Base-by-base conservation (phyloP, 2,113 vertebrate genomes). In the Micromys minutus region DNA sequence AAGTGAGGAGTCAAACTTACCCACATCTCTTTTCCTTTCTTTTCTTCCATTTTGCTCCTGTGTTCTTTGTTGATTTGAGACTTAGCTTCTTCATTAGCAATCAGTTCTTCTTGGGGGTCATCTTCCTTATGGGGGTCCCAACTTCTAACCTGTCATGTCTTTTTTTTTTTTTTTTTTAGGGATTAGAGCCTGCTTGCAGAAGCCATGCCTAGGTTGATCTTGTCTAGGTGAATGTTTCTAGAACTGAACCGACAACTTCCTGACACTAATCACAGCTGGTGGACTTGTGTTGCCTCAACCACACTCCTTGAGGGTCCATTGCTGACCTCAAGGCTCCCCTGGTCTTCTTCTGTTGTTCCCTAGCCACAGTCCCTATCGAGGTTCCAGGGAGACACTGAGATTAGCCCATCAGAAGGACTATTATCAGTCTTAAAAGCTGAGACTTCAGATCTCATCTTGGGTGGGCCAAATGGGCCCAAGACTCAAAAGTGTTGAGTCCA, bases 21-120 rank as follows among this genome's bases (percentile, higher is more conserved):
- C 4, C 4, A 12, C 3, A 2, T 5, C 8, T 26, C 2, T 31
- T 91, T 12, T 8, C 34, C 2, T 7, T n/a, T 31, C 29, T 59
- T 67, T 5, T 45, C 31, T 57, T 92, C 26, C 26, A 47, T 85
- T n/a, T 55, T 75, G 12, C 16, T 65, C 36, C 34, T 91, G 1
- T 90, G 39, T 47, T 85, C 42, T 85, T 81, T 94, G 72, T 26
- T 52, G 10, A 87, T 65, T 59, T 47, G 17, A 61, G 52, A 79
- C 91, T 87, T 83, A 19, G 12, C 81, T 90, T 95, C 34, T 55
- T 74, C 63, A 75, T 57, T 57, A 94, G 47, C 69, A 87, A 47
- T 65, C 22, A 4, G 36, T 84, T 67, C 19, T 94, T 94, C 16
- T 57, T 52, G 65, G 45, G 67, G 47, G 45, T 84, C 21, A 59